phyloP scores from a whole-genome alignment of 2,797 vertebrate species.

The Anabas testudineus region DNA sequence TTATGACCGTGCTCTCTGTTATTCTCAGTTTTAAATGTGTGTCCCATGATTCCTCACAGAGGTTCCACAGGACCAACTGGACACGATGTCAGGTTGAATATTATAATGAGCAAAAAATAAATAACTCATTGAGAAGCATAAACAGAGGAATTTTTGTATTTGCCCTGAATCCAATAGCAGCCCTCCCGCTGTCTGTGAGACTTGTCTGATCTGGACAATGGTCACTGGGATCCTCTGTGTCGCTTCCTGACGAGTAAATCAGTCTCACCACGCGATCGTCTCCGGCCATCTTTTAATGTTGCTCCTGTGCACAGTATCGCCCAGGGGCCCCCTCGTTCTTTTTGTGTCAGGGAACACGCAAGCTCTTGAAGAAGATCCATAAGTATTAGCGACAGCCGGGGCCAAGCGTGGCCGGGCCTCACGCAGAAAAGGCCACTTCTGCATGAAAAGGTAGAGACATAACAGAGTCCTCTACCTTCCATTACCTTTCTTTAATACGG shows the following conservation, averaged over 20 bases:
- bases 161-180: constrained; percentile 77
- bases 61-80: constrained; percentile 77
- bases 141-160: constrained; percentile 73
- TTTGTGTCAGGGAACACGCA: constrained; percentile 73
- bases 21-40: constrained; percentile 78
- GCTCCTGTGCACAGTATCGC: constrained; percentile 62
- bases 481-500: constrained; percentile 59
- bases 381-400: constrained; percentile 79
- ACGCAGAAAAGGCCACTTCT: constrained; percentile 73
- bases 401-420: constrained; percentile 58
- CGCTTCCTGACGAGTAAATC: constrained; percentile 75
- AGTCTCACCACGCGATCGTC: constrained; percentile 68
- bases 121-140: constrained; percentile 79
- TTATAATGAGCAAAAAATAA: constrained; percentile 83
- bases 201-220: constrained; percentile 75
- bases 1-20: constrained; percentile 66
- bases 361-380: constrained; percentile 77
- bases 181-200: constrained; percentile 68
- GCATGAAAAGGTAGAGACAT: constrained; percentile 76
- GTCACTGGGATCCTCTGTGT: constrained; percentile 69
- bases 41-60: constrained; percentile 77
- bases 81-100: constrained; percentile 84
- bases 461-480: constrained; percentile 53
- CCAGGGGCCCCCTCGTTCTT: constrained; percentile 75
- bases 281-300: constrained; percentile 64